phyloP scores from a whole-genome alignment of 2,113 vertebrate species.

The Otolemur garnettii region DNA sequence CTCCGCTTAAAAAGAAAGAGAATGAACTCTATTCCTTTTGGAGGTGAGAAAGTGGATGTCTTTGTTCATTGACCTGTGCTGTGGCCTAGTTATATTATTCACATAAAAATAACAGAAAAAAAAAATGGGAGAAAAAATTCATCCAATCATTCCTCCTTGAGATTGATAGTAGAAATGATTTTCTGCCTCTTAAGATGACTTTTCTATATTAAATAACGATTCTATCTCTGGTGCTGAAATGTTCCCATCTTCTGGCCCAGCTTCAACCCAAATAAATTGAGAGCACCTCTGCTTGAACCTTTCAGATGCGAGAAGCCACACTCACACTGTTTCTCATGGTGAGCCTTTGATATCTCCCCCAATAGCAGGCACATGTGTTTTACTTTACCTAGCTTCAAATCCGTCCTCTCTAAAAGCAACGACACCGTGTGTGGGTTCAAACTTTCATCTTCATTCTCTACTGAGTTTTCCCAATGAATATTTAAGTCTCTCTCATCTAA shows the following conservation, averaged over 20 bases:
- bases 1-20: neutral
- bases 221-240: neutral
- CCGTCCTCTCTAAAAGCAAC: neutral
- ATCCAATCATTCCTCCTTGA: neutral
- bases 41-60: neutral
- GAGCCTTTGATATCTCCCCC: neutral
- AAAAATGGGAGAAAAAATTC: neutral
- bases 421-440: neutral
- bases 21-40: neutral
- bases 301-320: neutral
- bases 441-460: neutral
- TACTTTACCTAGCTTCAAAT: neutral
- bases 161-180: neutral
- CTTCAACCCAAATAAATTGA: neutral
- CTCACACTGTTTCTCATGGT: neutral
- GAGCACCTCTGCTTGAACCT: neutral
- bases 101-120: neutral
- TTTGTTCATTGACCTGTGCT: neutral
- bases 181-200: neutral
- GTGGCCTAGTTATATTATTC: neutral
- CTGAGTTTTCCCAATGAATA: neutral
- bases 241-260: neutral
- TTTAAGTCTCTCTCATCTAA: neutral
- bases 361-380: neutral
- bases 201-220: neutral